phyloP scores from a whole-genome alignment of 2,113 vertebrate species.

The Colaptes auratus region DNA sequence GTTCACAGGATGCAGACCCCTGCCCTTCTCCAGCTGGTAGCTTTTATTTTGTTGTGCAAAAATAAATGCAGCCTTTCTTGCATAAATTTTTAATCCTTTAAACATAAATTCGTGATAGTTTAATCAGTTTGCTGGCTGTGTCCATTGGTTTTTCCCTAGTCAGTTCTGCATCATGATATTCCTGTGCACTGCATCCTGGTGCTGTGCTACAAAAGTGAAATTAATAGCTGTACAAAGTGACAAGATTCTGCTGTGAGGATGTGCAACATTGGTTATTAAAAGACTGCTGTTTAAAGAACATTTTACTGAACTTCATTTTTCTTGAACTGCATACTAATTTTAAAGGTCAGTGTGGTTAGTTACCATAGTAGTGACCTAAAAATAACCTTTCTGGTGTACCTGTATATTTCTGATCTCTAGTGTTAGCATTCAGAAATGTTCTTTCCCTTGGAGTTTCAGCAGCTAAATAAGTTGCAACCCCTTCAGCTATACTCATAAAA shows the following conservation, averaged over 20 bases:
- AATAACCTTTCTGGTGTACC: constrained; percentile 80
- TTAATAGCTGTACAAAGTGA: constrained; percentile 59
- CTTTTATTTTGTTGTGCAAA: not conserved
- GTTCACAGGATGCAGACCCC: not conserved
- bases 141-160: not conserved
- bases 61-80: not conserved
- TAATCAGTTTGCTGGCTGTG: constrained; percentile 10
- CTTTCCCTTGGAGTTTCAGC: constrained; percentile 77
- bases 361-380: constrained; percentile 77
- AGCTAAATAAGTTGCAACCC: constrained; percentile 84
- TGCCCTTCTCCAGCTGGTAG: not conserved
- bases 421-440: constrained; percentile 76
- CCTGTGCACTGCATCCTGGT: not conserved
- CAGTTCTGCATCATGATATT: not conserved
- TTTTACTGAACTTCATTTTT: constrained; percentile 71
- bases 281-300: constrained; percentile 49
- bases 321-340: constrained; percentile 74
- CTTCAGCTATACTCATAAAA: constrained; percentile 89
- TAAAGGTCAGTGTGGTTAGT: constrained; percentile 75
- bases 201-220: constrained; percentile 41
- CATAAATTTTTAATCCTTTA: not conserved
- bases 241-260: constrained; percentile 40
- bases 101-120: not conserved
- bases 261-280: constrained; percentile 56
- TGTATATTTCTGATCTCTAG: constrained; percentile 74